Percentiles rank a stretch among this genome's conserved stretches.
Conservation (phyloP, 2,888 invertebrate species). For the Nephrotoma flavescens region DNA sequence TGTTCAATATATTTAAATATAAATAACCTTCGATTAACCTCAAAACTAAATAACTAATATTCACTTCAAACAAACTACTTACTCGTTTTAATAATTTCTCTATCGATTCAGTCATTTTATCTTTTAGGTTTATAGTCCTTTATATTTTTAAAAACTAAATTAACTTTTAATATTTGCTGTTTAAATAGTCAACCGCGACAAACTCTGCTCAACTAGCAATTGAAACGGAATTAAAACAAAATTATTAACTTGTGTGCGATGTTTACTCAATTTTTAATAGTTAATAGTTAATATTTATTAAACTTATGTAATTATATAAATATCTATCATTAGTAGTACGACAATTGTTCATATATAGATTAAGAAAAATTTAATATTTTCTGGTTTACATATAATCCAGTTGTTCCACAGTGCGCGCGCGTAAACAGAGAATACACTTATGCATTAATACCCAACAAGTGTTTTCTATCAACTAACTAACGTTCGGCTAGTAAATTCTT, state of each 20-base stretch:
- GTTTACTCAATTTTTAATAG: neutral
- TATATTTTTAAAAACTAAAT: neutral
- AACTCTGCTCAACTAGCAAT: neutral
- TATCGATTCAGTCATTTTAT: neutral
- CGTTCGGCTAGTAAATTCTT: neutral
- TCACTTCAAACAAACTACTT: neutral
- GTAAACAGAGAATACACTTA: neutral
- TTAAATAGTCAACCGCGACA: neutral
- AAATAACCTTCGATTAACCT: neutral
- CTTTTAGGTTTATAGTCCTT: neutral
- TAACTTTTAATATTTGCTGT: neutral
- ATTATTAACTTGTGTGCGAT: neutral
- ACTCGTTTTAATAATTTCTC: neutral
- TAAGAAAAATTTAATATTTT: neutral
- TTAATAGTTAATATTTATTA: neutral
- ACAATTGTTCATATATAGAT: neutral
- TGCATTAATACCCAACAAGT: neutral
- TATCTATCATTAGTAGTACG: neutral
- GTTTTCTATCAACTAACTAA: neutral
- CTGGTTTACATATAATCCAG: neutral
- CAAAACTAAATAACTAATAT: neutral
- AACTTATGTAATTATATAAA: neutral
- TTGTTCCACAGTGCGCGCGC: neutral
- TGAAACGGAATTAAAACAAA: neutral
- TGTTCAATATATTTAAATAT: neutral